A percentile compares a stretch with the other conserved stretches of the same genome.
Conservation (phyloP, 2,797 vertebrate species). For the Labroides dimidiatus region DNA sequence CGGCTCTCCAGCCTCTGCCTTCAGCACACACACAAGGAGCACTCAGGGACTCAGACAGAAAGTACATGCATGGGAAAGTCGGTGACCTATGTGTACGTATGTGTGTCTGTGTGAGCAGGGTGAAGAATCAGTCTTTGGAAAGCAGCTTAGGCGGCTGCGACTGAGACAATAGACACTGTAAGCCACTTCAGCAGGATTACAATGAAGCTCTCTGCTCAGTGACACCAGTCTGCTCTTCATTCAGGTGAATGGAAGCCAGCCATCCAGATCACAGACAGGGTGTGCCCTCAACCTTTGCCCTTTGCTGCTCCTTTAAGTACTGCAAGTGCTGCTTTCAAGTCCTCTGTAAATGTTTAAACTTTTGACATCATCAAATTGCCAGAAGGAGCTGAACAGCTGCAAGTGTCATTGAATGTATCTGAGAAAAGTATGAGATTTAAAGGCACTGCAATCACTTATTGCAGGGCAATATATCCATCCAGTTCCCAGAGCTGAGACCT, state of each 20-base stretch:
- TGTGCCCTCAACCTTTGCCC: conserved; percentile 50
- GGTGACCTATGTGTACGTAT: conserved; percentile 11
- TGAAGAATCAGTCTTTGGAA: conserved; percentile 57
- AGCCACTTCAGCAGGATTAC: conserved; percentile 69
- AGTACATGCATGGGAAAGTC: conserved; percentile 31
- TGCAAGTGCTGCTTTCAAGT: conserved; percentile 8
- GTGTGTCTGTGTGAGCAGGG: not conserved
- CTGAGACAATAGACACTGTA: conserved; percentile 67
- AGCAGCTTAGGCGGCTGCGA: conserved; percentile 67
- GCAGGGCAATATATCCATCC: no score
- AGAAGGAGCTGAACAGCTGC: not conserved
- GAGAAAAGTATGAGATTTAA: no score
- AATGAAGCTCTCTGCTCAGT: conserved; percentile 57
- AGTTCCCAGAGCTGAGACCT: not conserved
- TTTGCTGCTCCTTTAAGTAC: conserved; percentile 20
- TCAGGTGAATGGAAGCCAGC: conserved; percentile 29
- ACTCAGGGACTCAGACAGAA: conserved; percentile 11
- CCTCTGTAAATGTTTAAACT: not conserved
- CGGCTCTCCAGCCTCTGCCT: conserved; percentile 26
- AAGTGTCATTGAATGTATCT: not conserved
- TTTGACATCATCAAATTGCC: conserved; percentile 1
- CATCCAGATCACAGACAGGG: conserved; percentile 37
- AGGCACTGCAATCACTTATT: no score
- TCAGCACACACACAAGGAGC: conserved; percentile 15
- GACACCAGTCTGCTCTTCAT: conserved; percentile 47